Evolutionary conservation across 1,140 invertebrate genomes (phyloP).

Genomic region (Campoletis sonorensis): DNA sequence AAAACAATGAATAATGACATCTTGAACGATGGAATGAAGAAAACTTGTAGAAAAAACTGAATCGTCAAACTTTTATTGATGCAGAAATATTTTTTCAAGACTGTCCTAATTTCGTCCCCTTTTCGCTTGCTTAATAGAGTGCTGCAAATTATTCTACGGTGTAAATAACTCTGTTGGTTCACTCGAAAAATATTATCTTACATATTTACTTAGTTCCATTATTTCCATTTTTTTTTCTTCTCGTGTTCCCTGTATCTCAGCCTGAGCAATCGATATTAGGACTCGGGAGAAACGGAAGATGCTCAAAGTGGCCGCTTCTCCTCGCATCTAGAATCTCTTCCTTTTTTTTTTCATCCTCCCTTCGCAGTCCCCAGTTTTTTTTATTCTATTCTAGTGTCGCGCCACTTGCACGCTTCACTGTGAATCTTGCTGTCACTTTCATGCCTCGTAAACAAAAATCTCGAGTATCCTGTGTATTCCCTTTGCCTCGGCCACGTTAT

Average conservation of each 20-base stretch:
- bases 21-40: too few species aligned
- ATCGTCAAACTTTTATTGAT: too few species aligned
- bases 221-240: constrained; percentile 1
- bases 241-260: not conserved
- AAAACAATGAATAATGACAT: too few species aligned
- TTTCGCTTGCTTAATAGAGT: not conserved
- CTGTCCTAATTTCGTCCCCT: not conserved
- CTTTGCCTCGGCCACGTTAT: not conserved
- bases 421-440: constrained; percentile 68
- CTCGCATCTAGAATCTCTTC: not conserved
- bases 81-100: not conserved
- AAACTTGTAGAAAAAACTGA: too few species aligned
- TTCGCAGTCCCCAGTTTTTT: not conserved
- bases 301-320: constrained; percentile 50
- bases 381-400: not conserved
- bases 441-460: constrained; percentile 58
- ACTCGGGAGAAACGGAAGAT: not conserved
- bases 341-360: not conserved
- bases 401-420: constrained; percentile 35
- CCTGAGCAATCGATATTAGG: constrained; percentile 59
- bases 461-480: constrained; percentile 19
- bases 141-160: not conserved
- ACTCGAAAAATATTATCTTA: too few species aligned
- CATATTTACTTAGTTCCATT: not conserved
- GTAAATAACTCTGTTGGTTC: too few species aligned